These are phyloP conservation scores for Acanthis flammea DNA, from an alignment of 2,797 vertebrate species.

Conservation along the genomic window DNA sequence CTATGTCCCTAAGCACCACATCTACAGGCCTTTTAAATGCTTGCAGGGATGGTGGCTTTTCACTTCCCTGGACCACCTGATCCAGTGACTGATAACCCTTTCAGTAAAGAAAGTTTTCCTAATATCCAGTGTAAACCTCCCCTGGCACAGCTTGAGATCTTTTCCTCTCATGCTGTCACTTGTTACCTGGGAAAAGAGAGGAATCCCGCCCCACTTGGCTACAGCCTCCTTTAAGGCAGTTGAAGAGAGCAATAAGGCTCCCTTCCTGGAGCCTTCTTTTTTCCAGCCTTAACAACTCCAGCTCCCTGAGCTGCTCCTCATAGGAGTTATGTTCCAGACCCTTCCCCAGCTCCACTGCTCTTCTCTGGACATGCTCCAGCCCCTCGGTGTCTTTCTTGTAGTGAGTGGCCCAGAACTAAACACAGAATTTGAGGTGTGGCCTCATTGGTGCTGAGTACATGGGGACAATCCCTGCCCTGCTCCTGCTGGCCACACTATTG, in stretches of 20 bases:
- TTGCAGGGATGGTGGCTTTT: not conserved
- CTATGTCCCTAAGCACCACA: not conserved
- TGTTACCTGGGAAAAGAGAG: not conserved
- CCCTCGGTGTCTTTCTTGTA: not conserved
- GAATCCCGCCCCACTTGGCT: not conserved
- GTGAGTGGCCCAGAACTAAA: not conserved
- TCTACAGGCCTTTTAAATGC: not conserved
- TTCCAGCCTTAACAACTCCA: not conserved
- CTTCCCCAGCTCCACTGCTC: fast-evolving
- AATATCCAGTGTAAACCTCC: not conserved
- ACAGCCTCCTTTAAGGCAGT: not conserved
- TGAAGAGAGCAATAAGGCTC: not conserved
- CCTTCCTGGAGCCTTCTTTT: not conserved
- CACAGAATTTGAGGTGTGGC: too few relatives aligned
- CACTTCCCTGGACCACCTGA: not conserved
- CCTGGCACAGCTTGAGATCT: not conserved
- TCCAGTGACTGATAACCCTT: not conserved
- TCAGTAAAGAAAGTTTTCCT: not conserved
- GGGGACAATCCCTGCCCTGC: not conserved
- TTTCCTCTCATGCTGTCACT: not conserved
- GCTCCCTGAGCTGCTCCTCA: not conserved
- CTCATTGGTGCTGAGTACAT: not conserved
- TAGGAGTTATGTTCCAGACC: not conserved
- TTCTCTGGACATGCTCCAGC: not conserved
- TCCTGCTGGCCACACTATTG: not conserved